Base-by-base conservation (phyloP, 2,113 vertebrate species). In the Microtus ochrogaster region DNA sequence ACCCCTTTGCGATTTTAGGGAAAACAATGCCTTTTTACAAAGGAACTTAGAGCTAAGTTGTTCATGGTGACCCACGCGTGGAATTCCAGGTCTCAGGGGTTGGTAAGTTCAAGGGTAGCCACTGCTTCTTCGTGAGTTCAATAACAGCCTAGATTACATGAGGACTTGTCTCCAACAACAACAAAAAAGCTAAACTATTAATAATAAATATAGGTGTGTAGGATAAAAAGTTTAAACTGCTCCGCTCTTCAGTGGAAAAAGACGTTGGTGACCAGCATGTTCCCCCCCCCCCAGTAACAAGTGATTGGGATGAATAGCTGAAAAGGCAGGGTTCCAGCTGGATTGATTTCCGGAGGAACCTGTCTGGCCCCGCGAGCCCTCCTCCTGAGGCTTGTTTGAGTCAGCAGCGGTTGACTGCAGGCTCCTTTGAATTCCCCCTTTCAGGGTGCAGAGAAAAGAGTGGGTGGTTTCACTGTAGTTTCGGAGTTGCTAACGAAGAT, bases 401-500 rank as follows among this genome's bases (percentile, higher is more conserved):
- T 70, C 97, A 96, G 92, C 92, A 92, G 78, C 93, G 61, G 93
- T 96, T 96, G 96, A 91, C 61, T 1, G 81, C 78, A 97, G 96
- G 97, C 94, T 81, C 97, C 84, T 97, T 83, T 92, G 97, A 92
- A 91, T 96, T 97, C 89, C 81, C 81, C 86, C 97, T 85, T 96
- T 98, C 93, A 97, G 96, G 96, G 93, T 94, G 96, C 94, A 96
- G 98, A 98, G 97, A 98, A 97, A 97, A 85, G 97, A 97, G 98
- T 98, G 98, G 98, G 97, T 98, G 97, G 98, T 98, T 98, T 98
- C 97, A 97, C 5, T 97, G 92, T 68, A 98, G 98, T 98, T 98
- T 98, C 98, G 96, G 36, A 78, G 97, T 97, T 97, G 97, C 97
- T 96, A 97, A 97, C 7, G 33, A 97, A 86, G 96, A 95, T 97